Conservation (phyloP, 2,888 invertebrate species). For the Cosmopolites sordidus region DNA sequence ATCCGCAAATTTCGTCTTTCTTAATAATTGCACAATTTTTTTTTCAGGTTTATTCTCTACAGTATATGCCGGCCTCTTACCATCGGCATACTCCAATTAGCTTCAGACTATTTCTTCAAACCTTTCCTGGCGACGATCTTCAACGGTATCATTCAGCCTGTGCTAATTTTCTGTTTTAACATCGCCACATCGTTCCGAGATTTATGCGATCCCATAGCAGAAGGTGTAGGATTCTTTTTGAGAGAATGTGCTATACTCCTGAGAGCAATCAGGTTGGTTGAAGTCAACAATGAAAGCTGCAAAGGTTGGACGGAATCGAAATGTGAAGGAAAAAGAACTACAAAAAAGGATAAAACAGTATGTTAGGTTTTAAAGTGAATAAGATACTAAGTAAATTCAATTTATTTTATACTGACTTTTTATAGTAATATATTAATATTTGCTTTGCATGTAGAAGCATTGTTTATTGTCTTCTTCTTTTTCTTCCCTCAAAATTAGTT, state of each 20-base stretch:
- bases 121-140: constrained; percentile 61
- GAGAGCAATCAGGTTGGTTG: constrained; percentile 50
- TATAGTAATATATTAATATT: too few relatives aligned
- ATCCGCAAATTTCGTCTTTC: too few relatives aligned
- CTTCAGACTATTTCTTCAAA: constrained; percentile 65
- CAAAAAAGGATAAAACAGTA: neutral
- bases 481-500: too few relatives aligned
- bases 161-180: constrained; percentile 61
- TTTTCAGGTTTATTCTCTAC: constrained; percentile 52
- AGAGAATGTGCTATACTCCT: constrained; percentile 49
- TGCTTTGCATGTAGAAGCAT: too few relatives aligned
- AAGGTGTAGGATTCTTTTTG: constrained; percentile 53
- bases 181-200: constrained; percentile 58
- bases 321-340: constrained; percentile 5
- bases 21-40: too few relatives aligned
- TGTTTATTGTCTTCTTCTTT: too few relatives aligned
- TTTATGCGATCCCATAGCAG: constrained; percentile 59
- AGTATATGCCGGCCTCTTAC: constrained; percentile 57
- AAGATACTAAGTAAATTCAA: too few relatives aligned
- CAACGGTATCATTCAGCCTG: constrained; percentile 64
- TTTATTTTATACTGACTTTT: too few relatives aligned
- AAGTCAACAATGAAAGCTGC: constrained; percentile 40
- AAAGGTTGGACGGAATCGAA: neutral
- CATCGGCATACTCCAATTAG: constrained; percentile 58
- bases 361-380: too few relatives aligned